Evolutionary conservation across 2,888 invertebrate species (phyloP).

Genomic region (Globia sparganii): DNA sequence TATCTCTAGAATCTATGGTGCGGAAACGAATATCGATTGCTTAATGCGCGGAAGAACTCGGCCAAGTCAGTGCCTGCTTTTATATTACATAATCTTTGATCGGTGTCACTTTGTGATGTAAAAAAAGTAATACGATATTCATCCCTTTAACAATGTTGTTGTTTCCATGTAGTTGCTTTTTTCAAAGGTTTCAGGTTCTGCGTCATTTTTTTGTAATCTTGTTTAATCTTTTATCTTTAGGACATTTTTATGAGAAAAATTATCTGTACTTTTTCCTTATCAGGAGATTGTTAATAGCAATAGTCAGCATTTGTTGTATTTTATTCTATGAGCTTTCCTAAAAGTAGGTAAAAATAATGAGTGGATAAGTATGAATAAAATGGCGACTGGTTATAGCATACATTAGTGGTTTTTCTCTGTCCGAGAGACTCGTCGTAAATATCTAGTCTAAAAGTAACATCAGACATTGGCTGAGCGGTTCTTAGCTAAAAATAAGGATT

Average conservation of each 20-base stretch:
- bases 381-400: background rate
- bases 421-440: too few relatives aligned
- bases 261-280: background rate
- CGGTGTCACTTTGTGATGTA: slow-evolving; percentile 36
- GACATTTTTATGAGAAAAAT: background rate
- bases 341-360: background rate
- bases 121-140: slow-evolving; percentile 39
- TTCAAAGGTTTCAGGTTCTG: background rate
- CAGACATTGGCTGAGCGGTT: background rate
- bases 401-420: background rate
- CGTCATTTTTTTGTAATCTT: background rate
- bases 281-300: background rate
- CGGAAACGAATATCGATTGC: slow-evolving; percentile 52
- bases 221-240: background rate
- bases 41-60: slow-evolving; percentile 50
- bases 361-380: background rate
- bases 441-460: slow-evolving; percentile 6
- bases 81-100: slow-evolving; percentile 44
- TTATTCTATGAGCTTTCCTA: background rate
- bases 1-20: slow-evolving; percentile 33
- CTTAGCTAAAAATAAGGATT: slow-evolving; percentile 17
- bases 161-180: background rate
- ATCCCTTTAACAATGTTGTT: slow-evolving; percentile 14
- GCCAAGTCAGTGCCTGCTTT: slow-evolving; percentile 34
- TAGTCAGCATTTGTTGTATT: background rate